phyloP scores from a whole-genome alignment of 2,888 invertebrate species.

The Gisinianus flammeolus region DNA sequence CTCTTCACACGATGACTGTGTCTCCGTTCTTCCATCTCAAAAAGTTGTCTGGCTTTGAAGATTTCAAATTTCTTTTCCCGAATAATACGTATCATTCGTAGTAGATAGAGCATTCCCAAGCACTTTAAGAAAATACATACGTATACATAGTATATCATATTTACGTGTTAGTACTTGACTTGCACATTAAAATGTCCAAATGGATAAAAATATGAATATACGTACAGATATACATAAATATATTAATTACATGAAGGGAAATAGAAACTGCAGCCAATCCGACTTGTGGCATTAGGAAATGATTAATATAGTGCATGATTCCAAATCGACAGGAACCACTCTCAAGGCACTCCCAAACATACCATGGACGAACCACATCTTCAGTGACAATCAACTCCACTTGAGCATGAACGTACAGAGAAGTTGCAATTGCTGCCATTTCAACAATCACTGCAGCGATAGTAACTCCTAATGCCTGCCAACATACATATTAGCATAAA shows the following conservation, averaged over 20 bases:
- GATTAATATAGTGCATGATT: slow-evolving; percentile 47
- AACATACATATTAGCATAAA: too few relatives aligned
- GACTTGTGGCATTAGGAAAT: slow-evolving; percentile 51
- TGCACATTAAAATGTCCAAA: too few relatives aligned
- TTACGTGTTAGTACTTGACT: neutral
- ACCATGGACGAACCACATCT: slow-evolving; percentile 51
- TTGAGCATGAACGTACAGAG: slow-evolving; percentile 41
- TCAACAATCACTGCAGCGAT: slow-evolving; percentile 45
- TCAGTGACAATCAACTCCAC: slow-evolving; percentile 44
- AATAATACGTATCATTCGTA: slow-evolving; percentile 19
- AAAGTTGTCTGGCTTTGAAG: neutral
- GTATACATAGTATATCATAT: neutral
- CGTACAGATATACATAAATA: too few relatives aligned
- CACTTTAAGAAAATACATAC: slow-evolving; percentile 19
- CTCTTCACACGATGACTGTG: neutral
- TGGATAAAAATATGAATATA: too few relatives aligned
- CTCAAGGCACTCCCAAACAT: slow-evolving; percentile 50
- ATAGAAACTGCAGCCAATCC: slow-evolving; percentile 43
- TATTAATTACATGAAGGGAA: slow-evolving; percentile 48
- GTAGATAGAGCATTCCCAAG: slow-evolving; percentile 24
- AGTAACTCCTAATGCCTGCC: slow-evolving; percentile 44
- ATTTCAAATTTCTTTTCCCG: neutral
- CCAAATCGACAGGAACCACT: slow-evolving; percentile 40
- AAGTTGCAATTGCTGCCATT: slow-evolving; percentile 46
- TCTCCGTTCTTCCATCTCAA: neutral